These are phyloP conservation scores for Neoaliturus tenellus DNA, from an alignment of 2,888 invertebrate species.

Conservation along the genomic window DNA sequence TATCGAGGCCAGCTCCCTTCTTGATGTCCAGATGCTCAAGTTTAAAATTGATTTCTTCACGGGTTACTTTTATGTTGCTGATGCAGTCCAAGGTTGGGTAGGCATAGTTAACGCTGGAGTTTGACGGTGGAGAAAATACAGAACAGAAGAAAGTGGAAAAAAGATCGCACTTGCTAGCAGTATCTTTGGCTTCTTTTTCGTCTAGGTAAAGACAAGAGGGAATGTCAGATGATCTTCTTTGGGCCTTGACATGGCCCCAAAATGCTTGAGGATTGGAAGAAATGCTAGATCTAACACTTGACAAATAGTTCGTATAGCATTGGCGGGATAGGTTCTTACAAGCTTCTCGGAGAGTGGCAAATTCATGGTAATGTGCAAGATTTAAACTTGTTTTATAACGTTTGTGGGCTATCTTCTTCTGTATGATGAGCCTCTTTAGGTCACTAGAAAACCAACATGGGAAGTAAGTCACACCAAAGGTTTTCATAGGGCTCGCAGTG, in stretches of 20 bases:
- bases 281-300: background rate
- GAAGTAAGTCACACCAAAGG: background rate
- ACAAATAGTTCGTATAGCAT: background rate
- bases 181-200: background rate
- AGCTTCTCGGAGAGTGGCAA: conserved; percentile 10
- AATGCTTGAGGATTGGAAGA: conserved; percentile 15
- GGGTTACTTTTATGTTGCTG: background rate
- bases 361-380: conserved; percentile 24
- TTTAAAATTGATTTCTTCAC: background rate
- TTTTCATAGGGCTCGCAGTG: background rate
- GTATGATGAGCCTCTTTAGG: conserved; percentile 26
- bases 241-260: background rate
- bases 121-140: background rate
- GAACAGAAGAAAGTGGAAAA: conserved; percentile 23
- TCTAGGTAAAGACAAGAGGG: background rate
- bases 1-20: conserved; percentile 12
- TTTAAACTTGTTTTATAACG: conserved; percentile 6
- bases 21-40: conserved; percentile 10
- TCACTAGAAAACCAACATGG: conserved; percentile 48
- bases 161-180: background rate
- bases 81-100: background rate
- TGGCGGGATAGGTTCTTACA: background rate
- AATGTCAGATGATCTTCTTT: conserved; percentile 5
- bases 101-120: background rate
- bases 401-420: conserved; percentile 26